Percentiles rank a stretch among this genome's conserved stretches.
Conservation (phyloP, 2,888 invertebrate genomes). For the Caenorhabditis imperialis region DNA sequence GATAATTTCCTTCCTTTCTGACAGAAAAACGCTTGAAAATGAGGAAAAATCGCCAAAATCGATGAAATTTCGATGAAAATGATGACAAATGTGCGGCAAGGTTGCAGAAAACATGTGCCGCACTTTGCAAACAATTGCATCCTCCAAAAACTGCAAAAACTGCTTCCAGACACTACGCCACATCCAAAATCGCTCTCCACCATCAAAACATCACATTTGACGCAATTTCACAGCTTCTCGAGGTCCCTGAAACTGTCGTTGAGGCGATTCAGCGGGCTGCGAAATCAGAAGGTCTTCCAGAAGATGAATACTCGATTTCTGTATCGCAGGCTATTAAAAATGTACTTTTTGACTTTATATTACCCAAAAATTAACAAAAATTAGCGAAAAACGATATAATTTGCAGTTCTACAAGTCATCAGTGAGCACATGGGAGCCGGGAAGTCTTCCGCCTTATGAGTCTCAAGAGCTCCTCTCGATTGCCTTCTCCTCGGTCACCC, state of each 20-base stretch:
- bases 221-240: slow-evolving; percentile 55
- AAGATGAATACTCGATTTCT: slow-evolving; percentile 30
- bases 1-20: too few relatives aligned
- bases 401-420: slow-evolving; percentile 32
- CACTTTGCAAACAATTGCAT: too few relatives aligned
- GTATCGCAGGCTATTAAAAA: slow-evolving; percentile 36
- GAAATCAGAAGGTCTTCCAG: slow-evolving; percentile 36
- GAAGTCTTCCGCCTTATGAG: slow-evolving; percentile 35
- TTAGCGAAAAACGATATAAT: neutral
- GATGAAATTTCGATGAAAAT: too few relatives aligned
- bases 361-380: too few relatives aligned
- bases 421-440: slow-evolving; percentile 29
- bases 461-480: slow-evolving; percentile 30
- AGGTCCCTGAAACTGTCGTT: slow-evolving; percentile 39
- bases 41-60: too few relatives aligned
- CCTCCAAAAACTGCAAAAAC: too few relatives aligned
- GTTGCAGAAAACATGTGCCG: too few relatives aligned
- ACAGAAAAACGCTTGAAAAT: too few relatives aligned
- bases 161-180: slow-evolving; percentile 37
- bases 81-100: too few relatives aligned
- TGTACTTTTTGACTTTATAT: too few relatives aligned
- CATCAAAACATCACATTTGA: slow-evolving; percentile 34
- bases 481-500: slow-evolving; percentile 43
- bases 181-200: slow-evolving; percentile 40
- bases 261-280: slow-evolving; percentile 35